Conservation (phyloP, 2,888 invertebrate species). For the Hipparchia sbordonii region DNA sequence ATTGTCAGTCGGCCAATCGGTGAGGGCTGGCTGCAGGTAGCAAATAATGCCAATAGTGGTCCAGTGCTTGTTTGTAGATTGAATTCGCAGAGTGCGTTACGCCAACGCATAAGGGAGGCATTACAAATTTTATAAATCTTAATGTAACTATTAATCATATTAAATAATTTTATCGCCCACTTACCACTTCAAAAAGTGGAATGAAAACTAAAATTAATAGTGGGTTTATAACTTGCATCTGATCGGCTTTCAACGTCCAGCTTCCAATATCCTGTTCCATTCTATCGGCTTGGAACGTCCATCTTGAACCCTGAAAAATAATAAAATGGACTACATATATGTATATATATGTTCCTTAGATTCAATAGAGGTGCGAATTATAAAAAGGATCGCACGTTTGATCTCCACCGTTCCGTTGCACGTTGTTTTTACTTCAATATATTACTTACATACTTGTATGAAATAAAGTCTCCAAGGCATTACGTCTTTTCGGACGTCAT, state of each 20-base stretch:
- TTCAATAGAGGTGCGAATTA: too few relatives aligned
- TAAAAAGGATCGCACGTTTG: too few relatives aligned
- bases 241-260: slow-evolving; percentile 93
- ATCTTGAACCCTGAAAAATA: slow-evolving; percentile 88
- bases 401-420: too few relatives aligned
- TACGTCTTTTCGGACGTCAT: too few relatives aligned
- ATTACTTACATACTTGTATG: too few relatives aligned
- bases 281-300: slow-evolving; percentile 95
- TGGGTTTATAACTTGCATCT: slow-evolving; percentile 97
- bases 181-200: slow-evolving; percentile 89
- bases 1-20: neutral
- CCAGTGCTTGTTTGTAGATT: too few relatives aligned
- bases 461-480: too few relatives aligned
- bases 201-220: slow-evolving; percentile 92
- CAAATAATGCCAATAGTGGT: too few relatives aligned
- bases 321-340: neutral
- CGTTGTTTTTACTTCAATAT: too few relatives aligned
- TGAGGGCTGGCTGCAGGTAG: neutral
- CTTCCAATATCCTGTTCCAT: slow-evolving; percentile 92
- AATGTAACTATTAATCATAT: neutral
- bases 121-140: neutral
- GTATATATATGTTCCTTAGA: too few relatives aligned
- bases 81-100: neutral
- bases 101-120: neutral
- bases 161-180: slow-evolving; percentile 36